phyloP scores from a whole-genome alignment of 2,888 invertebrate genomes.

The Celastrina argiolus region DNA sequence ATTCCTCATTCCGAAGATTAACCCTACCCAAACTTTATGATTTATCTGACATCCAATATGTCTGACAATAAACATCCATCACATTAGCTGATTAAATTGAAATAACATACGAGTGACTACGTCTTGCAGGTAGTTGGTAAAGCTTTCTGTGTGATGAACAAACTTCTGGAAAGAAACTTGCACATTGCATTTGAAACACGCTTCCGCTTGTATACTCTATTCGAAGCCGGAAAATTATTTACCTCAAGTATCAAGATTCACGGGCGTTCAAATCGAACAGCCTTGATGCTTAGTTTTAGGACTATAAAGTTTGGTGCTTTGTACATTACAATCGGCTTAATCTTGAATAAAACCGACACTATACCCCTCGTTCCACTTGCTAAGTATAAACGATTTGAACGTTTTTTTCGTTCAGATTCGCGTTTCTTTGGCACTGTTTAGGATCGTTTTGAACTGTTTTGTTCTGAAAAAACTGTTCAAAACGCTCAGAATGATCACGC shows the following conservation, averaged over 20 bases:
- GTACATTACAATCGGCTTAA: no score
- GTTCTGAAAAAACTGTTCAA: no score
- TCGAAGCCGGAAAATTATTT: slow-evolving; percentile 1
- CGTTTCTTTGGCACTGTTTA: no score
- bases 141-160: slow-evolving; percentile 18
- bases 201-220: slow-evolving; percentile 2
- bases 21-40: background rate
- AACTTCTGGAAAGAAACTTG: slow-evolving; percentile 17
- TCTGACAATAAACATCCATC: slow-evolving; percentile 1
- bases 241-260: slow-evolving; percentile 3
- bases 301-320: no score
- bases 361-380: no score
- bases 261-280: background rate
- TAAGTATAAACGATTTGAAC: no score
- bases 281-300: background rate
- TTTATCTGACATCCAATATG: slow-evolving; percentile 3
- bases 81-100: slow-evolving; percentile 21
- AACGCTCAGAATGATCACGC: no score
- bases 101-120: slow-evolving; percentile 17
- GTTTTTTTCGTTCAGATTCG: no score
- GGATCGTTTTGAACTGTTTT: no score
- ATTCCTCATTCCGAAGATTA: background rate
- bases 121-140: background rate
- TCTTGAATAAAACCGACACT: no score
- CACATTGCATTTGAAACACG: slow-evolving; percentile 20